Conservation (phyloP, 2,888 invertebrate species). For the Alloplasta piceator region DNA sequence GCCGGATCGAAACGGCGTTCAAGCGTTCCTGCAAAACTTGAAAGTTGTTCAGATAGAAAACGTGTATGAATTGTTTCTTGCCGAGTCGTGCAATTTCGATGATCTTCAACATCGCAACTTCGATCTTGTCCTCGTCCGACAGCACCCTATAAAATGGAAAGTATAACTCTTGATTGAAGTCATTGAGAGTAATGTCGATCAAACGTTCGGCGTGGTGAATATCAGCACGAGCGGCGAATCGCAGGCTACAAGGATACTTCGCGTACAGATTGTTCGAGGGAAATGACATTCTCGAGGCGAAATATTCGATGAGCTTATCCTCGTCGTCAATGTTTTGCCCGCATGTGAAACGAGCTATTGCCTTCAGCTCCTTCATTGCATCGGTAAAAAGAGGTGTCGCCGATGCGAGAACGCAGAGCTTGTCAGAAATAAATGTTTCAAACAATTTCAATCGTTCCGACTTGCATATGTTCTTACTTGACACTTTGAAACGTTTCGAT, state of each 20-base stretch:
- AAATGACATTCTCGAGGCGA: conserved; percentile 1
- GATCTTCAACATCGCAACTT: conserved; percentile 1
- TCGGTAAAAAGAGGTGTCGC: conserved; percentile 3
- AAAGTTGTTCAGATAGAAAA: neutral
- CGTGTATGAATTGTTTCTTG: conserved; percentile 3
- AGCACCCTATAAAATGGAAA: conserved; percentile 5
- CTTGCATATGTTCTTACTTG: too few relatives aligned
- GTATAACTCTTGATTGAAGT: neutral
- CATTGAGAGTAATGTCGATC: neutral
- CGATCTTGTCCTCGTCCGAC: conserved; percentile 2
- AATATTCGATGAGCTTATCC: neutral
- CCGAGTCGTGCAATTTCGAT: neutral
- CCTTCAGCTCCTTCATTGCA: neutral
- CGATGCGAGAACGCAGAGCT: conserved; percentile 5
- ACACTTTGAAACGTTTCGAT: too few relatives aligned
- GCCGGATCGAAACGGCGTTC: too few relatives aligned
- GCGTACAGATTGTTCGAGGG: neutral
- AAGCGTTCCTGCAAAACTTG: neutral
- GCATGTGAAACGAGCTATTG: neutral
- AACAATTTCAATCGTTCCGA: neutral
- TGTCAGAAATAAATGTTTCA: neutral
- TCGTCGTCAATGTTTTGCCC: too few relatives aligned
- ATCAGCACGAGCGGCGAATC: neutral
- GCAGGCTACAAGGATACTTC: neutral
- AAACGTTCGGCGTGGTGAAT: neutral